Base-by-base conservation (phyloP, 2,113 vertebrate species). In the Gadus chalcogrammus region DNA sequence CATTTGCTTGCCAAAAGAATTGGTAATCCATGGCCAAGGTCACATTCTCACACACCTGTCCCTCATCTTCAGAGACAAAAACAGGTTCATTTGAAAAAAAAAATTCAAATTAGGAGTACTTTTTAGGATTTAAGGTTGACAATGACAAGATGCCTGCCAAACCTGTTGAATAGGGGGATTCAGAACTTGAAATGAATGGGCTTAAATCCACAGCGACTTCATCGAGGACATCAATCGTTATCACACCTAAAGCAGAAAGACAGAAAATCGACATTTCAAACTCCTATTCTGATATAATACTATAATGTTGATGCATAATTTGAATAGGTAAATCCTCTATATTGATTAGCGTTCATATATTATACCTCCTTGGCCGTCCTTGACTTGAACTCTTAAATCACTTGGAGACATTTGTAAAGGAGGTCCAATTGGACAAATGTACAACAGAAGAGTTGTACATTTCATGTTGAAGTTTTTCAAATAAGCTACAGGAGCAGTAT, bases 21-120 rank as follows among this genome's bases (percentile, higher is more conserved):
- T 70, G 79, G 72, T 98, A 99, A 84, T 94, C 85, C 74, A 95
- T 91, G 2, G 90, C 92, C 77, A 97, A 77, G 3, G 87, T 94
- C 74, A 95, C 89, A 3, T 88, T 91, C 70, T 89, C 84, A 91
- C 93, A 94, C 0, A 78, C 16, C 66, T 75, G 42, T 15, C 1
- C 16, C 9, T 15, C 42, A 60, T 27, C 87, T 85, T 63, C 18
- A 71, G 18, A 69, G 3, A 74, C 53, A 82, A 17, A 24, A 16
- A 58, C 2, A n/a, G 6, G n/a, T 58, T 58, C 6, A 52, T 17
- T 1, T 8, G 20, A 15, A 1, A 70, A 61, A 61, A 8, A 65
- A n/a, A 60, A 64, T 15, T 69, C 1, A 79, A 61, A 2, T 18
- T 18, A 12, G 38, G 0, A 28, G 56, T 5, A 16, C 42, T 13